Conservation (phyloP, 2,888 invertebrate species). For the Chironomus tentans region DNA sequence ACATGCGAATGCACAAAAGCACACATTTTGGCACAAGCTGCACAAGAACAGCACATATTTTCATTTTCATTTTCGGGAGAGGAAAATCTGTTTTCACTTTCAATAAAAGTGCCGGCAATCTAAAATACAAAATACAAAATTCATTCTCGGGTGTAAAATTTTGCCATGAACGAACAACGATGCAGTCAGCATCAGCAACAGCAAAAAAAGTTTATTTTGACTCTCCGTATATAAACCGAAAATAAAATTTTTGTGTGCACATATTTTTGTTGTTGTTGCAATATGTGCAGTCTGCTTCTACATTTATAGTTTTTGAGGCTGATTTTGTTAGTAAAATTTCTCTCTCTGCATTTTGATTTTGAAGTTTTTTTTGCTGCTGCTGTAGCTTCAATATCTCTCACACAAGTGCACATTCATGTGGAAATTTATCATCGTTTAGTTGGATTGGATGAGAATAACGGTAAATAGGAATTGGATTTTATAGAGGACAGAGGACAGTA, state of each 20-base stretch:
- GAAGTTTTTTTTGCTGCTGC: no score
- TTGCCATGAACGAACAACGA: neutral
- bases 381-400: no score
- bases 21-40: neutral
- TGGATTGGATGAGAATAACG: neutral
- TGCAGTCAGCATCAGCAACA: neutral
- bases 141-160: neutral
- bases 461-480: no score
- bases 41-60: neutral
- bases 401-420: no score
- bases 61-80: slow-evolving; percentile 23
- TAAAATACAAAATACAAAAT: neutral
- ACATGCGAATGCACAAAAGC: neutral
- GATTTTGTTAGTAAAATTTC: no score
- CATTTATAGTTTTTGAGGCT: no score
- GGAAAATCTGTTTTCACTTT: slow-evolving; percentile 24
- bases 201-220: neutral
- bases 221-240: neutral
- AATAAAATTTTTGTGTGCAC: neutral
- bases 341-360: no score
- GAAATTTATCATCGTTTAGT: neutral
- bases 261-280: neutral
- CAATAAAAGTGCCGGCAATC: slow-evolving; percentile 1
- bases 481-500: no score
- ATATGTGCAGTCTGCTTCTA: no score